Conservation (phyloP, 2,797 vertebrate species). For the Acestrorhynchus altus region DNA sequence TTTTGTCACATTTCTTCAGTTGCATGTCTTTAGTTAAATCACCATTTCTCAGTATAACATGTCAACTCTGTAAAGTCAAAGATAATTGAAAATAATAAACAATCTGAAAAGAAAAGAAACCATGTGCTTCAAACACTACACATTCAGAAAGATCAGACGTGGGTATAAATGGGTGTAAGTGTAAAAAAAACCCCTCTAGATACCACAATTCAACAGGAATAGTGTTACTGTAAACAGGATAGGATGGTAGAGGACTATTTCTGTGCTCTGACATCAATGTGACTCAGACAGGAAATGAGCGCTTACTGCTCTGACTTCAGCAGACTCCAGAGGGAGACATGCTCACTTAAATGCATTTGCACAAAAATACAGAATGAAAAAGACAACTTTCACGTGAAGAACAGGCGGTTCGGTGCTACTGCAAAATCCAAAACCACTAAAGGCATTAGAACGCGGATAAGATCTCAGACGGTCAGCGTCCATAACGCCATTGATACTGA, state of each 20-base stretch:
- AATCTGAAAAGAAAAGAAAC: neutral
- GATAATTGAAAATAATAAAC: neutral
- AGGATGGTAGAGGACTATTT: conserved; percentile 56
- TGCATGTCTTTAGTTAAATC: too few species aligned
- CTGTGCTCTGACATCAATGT: conserved; percentile 41
- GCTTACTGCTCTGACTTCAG: conserved; percentile 40
- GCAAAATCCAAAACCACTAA: neutral
- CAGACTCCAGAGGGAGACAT: conserved; percentile 51
- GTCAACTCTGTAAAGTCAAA: too few species aligned
- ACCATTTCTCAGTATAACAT: too few species aligned
- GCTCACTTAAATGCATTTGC: conserved; percentile 42
- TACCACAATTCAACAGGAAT: conserved; percentile 17
- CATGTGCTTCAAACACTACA: neutral
- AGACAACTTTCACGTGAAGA: neutral
- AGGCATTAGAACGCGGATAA: conserved; percentile 5
- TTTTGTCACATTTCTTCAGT: too few species aligned
- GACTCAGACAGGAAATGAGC: conserved; percentile 69
- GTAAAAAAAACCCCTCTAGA: conserved; percentile 18
- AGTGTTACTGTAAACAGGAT: conserved; percentile 57
- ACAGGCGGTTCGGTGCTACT: neutral
- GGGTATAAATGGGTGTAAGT: neutral
- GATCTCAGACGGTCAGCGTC: conserved; percentile 2
- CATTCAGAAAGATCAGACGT: neutral
- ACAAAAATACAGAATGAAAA: neutral
- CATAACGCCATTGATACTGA: neutral